These are phyloP conservation scores for Brachionus rubens DNA, from an alignment of 1,140 invertebrate species.

Conservation along the genomic window DNA sequence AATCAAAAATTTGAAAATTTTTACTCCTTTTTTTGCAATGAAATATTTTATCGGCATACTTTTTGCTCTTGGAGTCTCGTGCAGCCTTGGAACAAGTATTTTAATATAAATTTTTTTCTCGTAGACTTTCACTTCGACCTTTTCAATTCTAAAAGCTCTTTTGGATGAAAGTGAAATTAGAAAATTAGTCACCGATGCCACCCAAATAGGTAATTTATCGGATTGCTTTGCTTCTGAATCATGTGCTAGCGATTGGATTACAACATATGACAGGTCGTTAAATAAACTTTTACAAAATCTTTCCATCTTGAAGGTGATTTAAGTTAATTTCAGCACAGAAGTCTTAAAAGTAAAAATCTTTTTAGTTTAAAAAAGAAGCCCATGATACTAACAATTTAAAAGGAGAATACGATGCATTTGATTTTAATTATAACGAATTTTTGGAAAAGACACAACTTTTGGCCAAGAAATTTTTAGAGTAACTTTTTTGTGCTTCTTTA, in stretches of 20 bases:
- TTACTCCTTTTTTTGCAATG: no score
- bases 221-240: background rate
- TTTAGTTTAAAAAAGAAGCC: slow-evolving; percentile 20
- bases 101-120: no score
- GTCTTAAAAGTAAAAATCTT: background rate
- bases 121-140: no score
- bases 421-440: background rate
- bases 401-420: background rate
- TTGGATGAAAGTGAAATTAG: no score
- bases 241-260: slow-evolving; percentile 32
- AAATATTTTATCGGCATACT: no score
- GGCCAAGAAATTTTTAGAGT: slow-evolving; percentile 15
- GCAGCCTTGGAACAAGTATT: no score
- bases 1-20: no score
- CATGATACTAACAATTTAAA: background rate
- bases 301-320: background rate
- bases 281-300: background rate
- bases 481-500: no score
- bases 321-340: background rate
- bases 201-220: no score
- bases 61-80: no score
- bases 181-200: no score
- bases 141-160: no score
- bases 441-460: background rate
- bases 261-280: background rate